phyloP scores from a whole-genome alignment of 2,888 invertebrate genomes.

The Acanthosoma haemorrhoidale region DNA sequence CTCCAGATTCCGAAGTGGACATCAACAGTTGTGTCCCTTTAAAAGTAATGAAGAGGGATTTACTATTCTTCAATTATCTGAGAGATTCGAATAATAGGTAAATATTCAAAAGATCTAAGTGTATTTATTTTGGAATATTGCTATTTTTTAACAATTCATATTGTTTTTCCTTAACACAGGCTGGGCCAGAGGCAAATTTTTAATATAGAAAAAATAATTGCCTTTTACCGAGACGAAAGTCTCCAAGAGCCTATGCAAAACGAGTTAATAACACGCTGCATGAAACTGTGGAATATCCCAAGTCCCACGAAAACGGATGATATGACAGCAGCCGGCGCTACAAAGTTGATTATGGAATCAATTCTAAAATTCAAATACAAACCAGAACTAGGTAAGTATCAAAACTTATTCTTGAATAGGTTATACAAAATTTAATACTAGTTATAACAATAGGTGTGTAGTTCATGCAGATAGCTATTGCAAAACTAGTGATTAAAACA shows the following conservation, averaged over 20 bases:
- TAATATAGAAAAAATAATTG: slow-evolving; percentile 74
- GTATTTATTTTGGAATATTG: no score
- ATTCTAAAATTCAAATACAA: slow-evolving; percentile 10
- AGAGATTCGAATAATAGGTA: slow-evolving; percentile 71
- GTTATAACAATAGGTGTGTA: no score
- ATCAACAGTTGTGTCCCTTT: slow-evolving; percentile 69
- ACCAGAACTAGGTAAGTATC: not conserved
- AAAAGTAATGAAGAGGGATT: slow-evolving; percentile 60
- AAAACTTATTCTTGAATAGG: not conserved
- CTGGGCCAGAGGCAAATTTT: slow-evolving; percentile 68
- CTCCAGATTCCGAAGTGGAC: slow-evolving; percentile 50
- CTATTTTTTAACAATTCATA: no score
- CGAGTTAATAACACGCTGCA: slow-evolving; percentile 63
- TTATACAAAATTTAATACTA: no score
- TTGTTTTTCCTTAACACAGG: no score
- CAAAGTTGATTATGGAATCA: slow-evolving; percentile 14
- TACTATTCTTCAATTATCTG: slow-evolving; percentile 73
- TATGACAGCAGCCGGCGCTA: slow-evolving; percentile 44
- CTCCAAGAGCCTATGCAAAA: slow-evolving; percentile 67
- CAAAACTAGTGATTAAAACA: no score
- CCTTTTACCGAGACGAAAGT: slow-evolving; percentile 66
- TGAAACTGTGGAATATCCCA: slow-evolving; percentile 69
- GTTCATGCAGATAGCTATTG: no score
- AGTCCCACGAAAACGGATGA: slow-evolving; percentile 48
- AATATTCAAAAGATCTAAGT: no score